Percentiles rank a stretch among this genome's conserved stretches.
These are phyloP conservation scores for Caenorhabditis tropicalis DNA, from an alignment of 1,140 invertebrate genomes.

Conservation along the genomic window DNA sequence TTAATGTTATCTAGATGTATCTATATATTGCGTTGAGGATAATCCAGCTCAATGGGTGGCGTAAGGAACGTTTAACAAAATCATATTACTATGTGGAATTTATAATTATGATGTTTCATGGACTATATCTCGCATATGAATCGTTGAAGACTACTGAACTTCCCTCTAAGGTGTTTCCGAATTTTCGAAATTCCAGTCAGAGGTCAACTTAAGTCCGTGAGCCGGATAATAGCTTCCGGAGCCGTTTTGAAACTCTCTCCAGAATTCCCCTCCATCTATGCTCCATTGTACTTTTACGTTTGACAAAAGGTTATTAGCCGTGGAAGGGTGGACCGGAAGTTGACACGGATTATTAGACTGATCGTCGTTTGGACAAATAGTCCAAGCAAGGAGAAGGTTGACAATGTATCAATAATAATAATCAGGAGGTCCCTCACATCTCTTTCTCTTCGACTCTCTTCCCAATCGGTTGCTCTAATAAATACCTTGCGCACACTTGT, in stretches of 20 bases:
- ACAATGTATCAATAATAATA: constrained; percentile 43
- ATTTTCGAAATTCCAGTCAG: background rate
- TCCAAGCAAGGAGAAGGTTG: background rate
- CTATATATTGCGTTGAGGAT: background rate
- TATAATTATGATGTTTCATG: too few species aligned
- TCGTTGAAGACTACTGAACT: too few species aligned
- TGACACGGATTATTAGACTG: constrained; percentile 43
- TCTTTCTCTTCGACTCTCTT: background rate
- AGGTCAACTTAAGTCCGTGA: constrained; percentile 26
- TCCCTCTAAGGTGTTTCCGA: too few species aligned
- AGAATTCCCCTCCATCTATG: background rate
- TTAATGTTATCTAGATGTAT: background rate
- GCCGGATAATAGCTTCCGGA: constrained; percentile 42
- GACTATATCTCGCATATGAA: too few species aligned
- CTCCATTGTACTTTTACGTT: constrained; percentile 29
- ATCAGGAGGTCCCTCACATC: constrained; percentile 5
- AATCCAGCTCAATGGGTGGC: background rate
- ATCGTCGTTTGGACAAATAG: constrained; percentile 35
- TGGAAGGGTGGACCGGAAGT: constrained; percentile 34
- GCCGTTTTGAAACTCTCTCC: constrained; percentile 24
- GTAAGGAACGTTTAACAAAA: background rate
- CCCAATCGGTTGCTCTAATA: background rate
- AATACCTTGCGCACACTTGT: constrained; percentile 44
- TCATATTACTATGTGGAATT: background rate
- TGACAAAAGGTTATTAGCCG: constrained; percentile 28